Evolutionary conservation across 2,888 invertebrate species (phyloP).

Genomic region (Lordiphosa fenestrarum): DNA sequence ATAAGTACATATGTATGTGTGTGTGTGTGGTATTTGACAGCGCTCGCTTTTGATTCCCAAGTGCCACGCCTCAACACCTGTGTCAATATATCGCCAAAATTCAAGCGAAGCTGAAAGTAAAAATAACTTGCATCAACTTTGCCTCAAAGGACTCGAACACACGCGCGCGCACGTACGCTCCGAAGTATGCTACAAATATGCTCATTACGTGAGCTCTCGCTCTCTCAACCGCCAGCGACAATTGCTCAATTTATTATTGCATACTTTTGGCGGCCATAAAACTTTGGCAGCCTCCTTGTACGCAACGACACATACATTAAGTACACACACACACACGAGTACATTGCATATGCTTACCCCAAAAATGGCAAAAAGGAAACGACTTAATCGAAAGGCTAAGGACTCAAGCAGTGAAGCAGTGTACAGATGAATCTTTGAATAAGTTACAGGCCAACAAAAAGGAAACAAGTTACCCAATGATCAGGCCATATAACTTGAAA

Average conservation of each 20-base stretch:
- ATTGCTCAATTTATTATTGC: constrained; percentile 71
- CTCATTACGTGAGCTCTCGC: constrained; percentile 66
- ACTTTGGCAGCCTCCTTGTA: constrained; percentile 17
- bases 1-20: no score
- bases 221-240: constrained; percentile 40
- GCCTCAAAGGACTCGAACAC: constrained; percentile 56
- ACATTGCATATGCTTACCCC: no score
- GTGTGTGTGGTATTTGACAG: constrained; percentile 12
- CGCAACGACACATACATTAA: no score
- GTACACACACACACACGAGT: no score
- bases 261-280: constrained; percentile 62
- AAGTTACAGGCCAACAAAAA: no score
- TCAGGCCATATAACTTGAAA: no score
- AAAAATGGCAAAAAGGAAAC: no score
- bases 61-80: constrained; percentile 59
- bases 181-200: constrained; percentile 71
- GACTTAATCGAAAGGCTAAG: no score
- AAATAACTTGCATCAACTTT: constrained; percentile 71
- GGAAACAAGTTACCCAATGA: no score
- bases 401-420: no score
- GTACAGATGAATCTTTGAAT: no score
- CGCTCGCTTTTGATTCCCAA: constrained; percentile 11
- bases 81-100: constrained; percentile 40
- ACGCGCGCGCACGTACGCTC: constrained; percentile 32
- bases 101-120: constrained; percentile 22